phyloP scores from a whole-genome alignment of 2,888 invertebrate species.

The Pelosia muscerda region DNA sequence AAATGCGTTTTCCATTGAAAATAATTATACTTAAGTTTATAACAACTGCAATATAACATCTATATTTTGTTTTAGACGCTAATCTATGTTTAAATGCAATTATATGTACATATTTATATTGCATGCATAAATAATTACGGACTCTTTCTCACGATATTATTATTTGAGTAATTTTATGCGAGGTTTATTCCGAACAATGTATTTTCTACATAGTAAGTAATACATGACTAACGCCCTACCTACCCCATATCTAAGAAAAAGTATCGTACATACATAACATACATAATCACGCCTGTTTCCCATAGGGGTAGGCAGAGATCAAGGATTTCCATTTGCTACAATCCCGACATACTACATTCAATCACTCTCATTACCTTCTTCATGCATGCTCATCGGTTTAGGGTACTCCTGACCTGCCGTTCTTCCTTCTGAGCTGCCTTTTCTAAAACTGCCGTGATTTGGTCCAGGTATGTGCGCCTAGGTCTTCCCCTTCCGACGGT shows the following conservation, averaged over 20 bases:
- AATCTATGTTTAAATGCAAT: slow-evolving; percentile 40
- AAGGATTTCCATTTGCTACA: too few relatives aligned
- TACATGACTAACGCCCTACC: neutral
- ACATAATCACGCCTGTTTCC: too few relatives aligned
- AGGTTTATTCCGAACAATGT: slow-evolving; percentile 3
- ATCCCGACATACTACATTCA: too few relatives aligned
- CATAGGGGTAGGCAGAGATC: too few relatives aligned
- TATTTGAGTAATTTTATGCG: slow-evolving; percentile 4
- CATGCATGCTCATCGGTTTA: too few relatives aligned
- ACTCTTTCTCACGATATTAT: slow-evolving; percentile 16
- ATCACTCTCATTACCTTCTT: too few relatives aligned
- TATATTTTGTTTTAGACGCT: slow-evolving; percentile 43
- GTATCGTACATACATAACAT: too few relatives aligned
- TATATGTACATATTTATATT: slow-evolving; percentile 22
- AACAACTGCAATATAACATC: slow-evolving; percentile 28
- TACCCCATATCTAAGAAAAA: neutral
- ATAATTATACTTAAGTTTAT: slow-evolving; percentile 44
- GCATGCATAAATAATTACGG: slow-evolving; percentile 6
- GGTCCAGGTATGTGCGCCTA: too few relatives aligned
- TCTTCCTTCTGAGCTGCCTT: too few relatives aligned
- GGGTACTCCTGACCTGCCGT: too few relatives aligned
- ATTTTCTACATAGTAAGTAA: neutral
- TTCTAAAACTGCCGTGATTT: too few relatives aligned
- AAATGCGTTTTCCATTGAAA: slow-evolving; percentile 45
- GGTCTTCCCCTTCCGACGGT: too few relatives aligned